These are phyloP conservation scores for Didymodactylos carnosus DNA, from an alignment of 2,888 invertebrate genomes.

Conservation along the genomic window DNA sequence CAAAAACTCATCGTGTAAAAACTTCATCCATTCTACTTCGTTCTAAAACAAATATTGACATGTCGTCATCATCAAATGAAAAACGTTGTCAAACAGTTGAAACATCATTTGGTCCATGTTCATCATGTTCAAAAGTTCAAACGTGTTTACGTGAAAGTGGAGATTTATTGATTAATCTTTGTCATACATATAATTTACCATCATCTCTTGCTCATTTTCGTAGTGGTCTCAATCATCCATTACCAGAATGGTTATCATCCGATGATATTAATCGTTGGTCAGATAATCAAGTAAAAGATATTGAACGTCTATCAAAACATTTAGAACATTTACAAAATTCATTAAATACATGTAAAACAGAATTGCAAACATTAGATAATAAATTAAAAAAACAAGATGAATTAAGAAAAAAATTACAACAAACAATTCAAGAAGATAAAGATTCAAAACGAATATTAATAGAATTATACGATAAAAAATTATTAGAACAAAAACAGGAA, in stretches of 20 bases:
- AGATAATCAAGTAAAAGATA: constrained; percentile 28
- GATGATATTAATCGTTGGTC: constrained; percentile 29
- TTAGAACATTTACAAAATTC: constrained; percentile 20
- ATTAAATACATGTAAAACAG: constrained; percentile 23
- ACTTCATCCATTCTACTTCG: not conserved
- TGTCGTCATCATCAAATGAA: too few relatives aligned
- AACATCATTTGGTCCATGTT: constrained; percentile 33
- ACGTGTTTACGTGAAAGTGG: constrained; percentile 24
- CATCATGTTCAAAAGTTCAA: constrained; percentile 30
- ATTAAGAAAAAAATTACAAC: constrained; percentile 21
- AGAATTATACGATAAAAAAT: constrained; percentile 23
- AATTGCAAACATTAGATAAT: constrained; percentile 21
- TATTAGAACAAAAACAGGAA: constrained; percentile 21
- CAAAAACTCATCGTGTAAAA: not conserved
- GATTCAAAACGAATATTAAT: constrained; percentile 19
- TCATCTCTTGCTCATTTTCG: constrained; percentile 26
- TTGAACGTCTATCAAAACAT: constrained; percentile 24
- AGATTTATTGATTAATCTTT: constrained; percentile 23
- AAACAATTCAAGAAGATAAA: constrained; percentile 23
- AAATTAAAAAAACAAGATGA: constrained; percentile 22
- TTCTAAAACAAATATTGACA: not conserved
- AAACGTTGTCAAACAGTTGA: constrained; percentile 32
- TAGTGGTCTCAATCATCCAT: constrained; percentile 21
- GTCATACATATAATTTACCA: constrained; percentile 27
- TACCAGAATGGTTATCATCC: constrained; percentile 23